phyloP scores from a whole-genome alignment of 2,797 vertebrate genomes.

The Sebastes cheni region DNA sequence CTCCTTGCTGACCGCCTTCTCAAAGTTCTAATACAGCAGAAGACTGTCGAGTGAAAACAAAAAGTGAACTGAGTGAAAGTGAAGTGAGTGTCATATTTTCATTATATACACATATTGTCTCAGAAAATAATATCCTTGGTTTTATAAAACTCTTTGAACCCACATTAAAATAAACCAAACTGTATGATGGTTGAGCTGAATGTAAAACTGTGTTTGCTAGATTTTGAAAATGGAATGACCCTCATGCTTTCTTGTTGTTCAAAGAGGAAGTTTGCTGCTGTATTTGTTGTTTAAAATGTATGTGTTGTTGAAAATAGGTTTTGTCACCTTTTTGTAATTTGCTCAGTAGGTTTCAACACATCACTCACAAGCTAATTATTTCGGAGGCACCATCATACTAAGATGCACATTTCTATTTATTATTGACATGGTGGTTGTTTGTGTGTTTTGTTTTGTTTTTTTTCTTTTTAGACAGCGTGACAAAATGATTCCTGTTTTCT shows the following conservation, averaged over 20 bases:
- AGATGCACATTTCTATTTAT: background rate
- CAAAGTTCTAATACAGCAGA: conserved; percentile 78
- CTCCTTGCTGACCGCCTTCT: conserved; percentile 86
- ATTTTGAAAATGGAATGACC: background rate
- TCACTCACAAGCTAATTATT: background rate
- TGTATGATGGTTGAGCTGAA: background rate
- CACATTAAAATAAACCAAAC: background rate
- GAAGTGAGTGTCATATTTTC: background rate
- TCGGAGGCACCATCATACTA: background rate
- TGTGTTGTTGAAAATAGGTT: background rate
- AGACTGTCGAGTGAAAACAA: background rate
- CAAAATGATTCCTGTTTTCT: background rate
- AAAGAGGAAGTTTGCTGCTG: background rate
- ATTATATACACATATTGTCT: background rate
- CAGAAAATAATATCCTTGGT: background rate
- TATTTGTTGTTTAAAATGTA: background rate
- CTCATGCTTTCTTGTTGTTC: background rate
- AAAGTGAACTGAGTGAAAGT: too few species aligned
- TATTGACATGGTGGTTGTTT: background rate
- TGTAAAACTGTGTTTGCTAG: background rate
- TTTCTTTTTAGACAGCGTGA: background rate
- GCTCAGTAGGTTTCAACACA: background rate
- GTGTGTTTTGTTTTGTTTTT: background rate
- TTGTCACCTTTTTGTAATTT: background rate
- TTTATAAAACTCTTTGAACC: background rate